phyloP scores from a whole-genome alignment of 2,888 invertebrate genomes.

The Sylvicola cinctus region DNA sequence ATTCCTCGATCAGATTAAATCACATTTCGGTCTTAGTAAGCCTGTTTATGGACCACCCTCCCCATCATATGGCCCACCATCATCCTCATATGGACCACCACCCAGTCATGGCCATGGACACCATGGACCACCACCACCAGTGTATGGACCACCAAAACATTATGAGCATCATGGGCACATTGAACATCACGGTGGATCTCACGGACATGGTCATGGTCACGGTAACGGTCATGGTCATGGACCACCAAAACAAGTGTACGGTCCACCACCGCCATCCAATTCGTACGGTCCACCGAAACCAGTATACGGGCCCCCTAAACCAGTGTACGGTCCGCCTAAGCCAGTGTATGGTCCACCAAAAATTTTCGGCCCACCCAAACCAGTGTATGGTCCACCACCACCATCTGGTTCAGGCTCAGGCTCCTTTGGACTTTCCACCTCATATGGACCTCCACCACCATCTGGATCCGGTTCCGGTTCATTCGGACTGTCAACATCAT shows the following conservation, averaged over 20 bases:
- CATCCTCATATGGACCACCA: slow-evolving; percentile 19
- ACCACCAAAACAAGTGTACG: slow-evolving; percentile 7
- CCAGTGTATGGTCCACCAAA: slow-evolving; percentile 22
- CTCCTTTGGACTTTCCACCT: not conserved
- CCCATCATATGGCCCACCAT: slow-evolving; percentile 15
- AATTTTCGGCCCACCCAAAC: slow-evolving; percentile 14
- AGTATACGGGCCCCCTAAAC: too few species aligned
- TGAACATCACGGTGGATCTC: too few species aligned
- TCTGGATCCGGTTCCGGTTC: slow-evolving; percentile 8
- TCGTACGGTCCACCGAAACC: slow-evolving; percentile 22
- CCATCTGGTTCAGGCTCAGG: slow-evolving; percentile 11
- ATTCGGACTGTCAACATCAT: too few species aligned
- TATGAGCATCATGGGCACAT: not conserved
- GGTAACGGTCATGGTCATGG: not conserved
- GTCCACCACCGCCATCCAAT: slow-evolving; percentile 11
- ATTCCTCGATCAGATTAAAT: slow-evolving; percentile 22
- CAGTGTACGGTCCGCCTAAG: slow-evolving; percentile 19
- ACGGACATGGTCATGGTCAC: slow-evolving; percentile 1
- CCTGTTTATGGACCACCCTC: slow-evolving; percentile 25
- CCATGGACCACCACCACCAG: slow-evolving; percentile 19
- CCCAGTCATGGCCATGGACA: slow-evolving; percentile 17
- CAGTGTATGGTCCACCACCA: slow-evolving; percentile 29
- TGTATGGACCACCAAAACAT: slow-evolving; percentile 13
- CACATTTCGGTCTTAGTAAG: slow-evolving; percentile 21
- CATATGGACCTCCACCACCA: slow-evolving; percentile 29